phyloP scores from a whole-genome alignment of 2,888 invertebrate genomes.

The Allophyes oxyacanthae region DNA sequence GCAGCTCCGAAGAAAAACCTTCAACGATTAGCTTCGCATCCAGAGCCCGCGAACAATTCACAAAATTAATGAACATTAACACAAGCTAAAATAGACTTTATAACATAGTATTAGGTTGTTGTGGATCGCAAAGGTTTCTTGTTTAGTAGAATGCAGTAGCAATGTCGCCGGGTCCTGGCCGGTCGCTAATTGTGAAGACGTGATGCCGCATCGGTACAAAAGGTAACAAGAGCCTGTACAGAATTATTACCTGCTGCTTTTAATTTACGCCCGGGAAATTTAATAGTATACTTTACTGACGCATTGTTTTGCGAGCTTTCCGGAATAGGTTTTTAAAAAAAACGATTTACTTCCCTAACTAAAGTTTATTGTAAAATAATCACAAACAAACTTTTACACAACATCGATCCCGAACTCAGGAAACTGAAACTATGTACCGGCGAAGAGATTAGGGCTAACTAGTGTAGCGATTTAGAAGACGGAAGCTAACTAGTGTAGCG shows the following conservation, averaged over 20 bases:
- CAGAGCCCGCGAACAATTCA: constrained; percentile 26
- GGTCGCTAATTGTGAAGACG: constrained; percentile 50
- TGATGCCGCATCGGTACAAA: constrained; percentile 22
- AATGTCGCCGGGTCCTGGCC: constrained; percentile 29
- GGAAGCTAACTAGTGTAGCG: no score
- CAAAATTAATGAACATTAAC: constrained; percentile 1
- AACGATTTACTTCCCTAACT: no score
- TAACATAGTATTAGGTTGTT: not conserved
- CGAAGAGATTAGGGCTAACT: no score
- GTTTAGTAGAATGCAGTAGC: constrained; percentile 39
- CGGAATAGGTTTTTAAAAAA: no score
- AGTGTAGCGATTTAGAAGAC: no score
- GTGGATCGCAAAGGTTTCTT: constrained; percentile 1
- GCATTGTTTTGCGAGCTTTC: no score
- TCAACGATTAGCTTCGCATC: constrained; percentile 40
- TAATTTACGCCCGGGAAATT: constrained; percentile 3
- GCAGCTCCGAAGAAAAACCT: constrained; percentile 30
- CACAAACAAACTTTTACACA: no score
- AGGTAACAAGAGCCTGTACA: constrained; percentile 6
- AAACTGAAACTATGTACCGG: no score
- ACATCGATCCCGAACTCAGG: no score
- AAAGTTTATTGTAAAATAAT: no score
- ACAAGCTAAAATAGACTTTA: constrained; percentile 18
- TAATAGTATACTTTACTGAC: no score
- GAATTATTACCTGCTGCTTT: not conserved